Percentiles rank a stretch among this genome's conserved stretches.
Evolutionary conservation across 2,888 invertebrate species (phyloP).

Genomic region (Pegoplata infirma): DNA sequence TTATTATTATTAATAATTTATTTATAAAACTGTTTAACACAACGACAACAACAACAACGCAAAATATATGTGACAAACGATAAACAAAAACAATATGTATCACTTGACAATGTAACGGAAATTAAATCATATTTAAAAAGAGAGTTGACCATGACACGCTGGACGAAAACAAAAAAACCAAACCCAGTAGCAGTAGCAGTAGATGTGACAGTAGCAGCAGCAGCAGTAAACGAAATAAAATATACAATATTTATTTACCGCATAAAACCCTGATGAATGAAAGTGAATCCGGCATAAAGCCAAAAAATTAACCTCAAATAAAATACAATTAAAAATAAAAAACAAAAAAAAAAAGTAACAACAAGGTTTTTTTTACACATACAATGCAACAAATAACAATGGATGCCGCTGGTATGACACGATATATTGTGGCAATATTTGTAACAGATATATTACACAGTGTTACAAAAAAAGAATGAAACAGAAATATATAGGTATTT

Average conservation of each 20-base stretch:
- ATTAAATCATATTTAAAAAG: conserved; percentile 60
- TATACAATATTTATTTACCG: conserved; percentile 61
- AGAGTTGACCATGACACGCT: conserved; percentile 59
- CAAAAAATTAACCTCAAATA: conserved; percentile 62
- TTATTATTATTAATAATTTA: conserved; percentile 52
- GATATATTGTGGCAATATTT: conserved; percentile 1
- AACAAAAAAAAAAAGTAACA: background rate
- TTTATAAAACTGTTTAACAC: conserved; percentile 39
- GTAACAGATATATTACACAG: background rate
- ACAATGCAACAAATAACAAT: conserved; percentile 10
- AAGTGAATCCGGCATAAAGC: conserved; percentile 60
- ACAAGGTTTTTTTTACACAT: background rate
- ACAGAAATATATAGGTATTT: no score
- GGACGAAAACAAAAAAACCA: conserved; percentile 1
- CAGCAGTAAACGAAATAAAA: conserved; percentile 32
- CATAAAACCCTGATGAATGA: conserved; percentile 60
- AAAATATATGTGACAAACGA: no score
- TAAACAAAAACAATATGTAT: conserved; percentile 19
- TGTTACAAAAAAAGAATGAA: background rate
- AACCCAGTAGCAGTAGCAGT: background rate
- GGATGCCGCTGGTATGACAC: background rate
- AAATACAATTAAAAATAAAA: conserved; percentile 47
- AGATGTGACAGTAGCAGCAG: background rate
- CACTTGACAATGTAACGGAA: conserved; percentile 55
- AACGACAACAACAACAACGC: no score